Percentiles rank a stretch among this genome's conserved stretches.
phyloP scores from a whole-genome alignment of 37 sponge, comb jelly and placozoan species.

The Sycon ciliatum region DNA sequence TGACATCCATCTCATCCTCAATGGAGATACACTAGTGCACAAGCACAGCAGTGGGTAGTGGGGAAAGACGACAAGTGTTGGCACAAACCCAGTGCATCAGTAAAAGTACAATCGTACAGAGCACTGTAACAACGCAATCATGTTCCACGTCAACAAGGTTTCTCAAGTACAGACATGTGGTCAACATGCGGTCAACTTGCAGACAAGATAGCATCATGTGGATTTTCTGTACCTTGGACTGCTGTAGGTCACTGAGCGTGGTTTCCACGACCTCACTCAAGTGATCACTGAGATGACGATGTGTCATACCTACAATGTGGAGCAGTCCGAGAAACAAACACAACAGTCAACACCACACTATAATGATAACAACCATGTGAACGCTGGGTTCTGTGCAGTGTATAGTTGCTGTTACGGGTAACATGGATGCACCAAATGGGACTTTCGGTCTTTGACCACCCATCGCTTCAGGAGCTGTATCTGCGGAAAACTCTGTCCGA shows the following conservation, averaged over 20 bases:
- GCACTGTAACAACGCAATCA: not conserved
- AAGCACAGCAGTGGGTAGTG: not conserved
- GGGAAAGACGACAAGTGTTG: not conserved
- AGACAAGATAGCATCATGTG: not conserved
- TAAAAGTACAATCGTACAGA: too few species aligned
- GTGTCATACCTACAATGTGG: slow-evolving; percentile 56
- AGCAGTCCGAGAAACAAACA: not conserved
- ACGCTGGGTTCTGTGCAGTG: too few species aligned
- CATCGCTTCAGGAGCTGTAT: too few species aligned
- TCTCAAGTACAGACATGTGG: not conserved
- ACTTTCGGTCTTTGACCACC: too few species aligned
- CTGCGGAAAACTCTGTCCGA: too few species aligned
- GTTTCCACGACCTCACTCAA: slow-evolving; percentile 92
- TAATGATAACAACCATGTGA: too few species aligned
- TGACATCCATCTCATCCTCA: slow-evolving; percentile 87
- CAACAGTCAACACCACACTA: not conserved
- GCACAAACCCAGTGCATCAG: not conserved
- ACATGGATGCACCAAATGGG: too few species aligned
- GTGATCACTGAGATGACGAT: slow-evolving; percentile 94
- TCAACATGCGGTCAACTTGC: too few species aligned
- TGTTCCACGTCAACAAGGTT: not conserved
- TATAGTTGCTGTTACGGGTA: too few species aligned
- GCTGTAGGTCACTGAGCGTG: slow-evolving; percentile 82
- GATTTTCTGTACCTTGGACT: slow-evolving; percentile 61
- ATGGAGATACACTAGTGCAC: slow-evolving; percentile 81